These are phyloP conservation scores for Lepidonotus clava DNA, from an alignment of 2,888 invertebrate genomes.

Conservation along the genomic window DNA sequence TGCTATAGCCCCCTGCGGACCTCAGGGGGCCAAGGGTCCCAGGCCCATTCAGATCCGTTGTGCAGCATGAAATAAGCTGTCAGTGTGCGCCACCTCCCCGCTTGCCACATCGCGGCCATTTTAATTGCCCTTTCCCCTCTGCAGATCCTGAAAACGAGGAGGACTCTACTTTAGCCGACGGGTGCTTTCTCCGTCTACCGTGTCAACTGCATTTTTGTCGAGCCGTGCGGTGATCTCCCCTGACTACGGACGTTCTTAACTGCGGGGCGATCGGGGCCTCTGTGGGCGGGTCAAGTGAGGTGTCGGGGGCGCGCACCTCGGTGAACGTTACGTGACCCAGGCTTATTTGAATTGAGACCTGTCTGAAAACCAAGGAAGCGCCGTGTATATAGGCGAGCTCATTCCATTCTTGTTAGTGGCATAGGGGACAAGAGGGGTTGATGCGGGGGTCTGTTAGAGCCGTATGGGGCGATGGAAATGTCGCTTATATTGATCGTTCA, in stretches of 20 bases:
- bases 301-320: neutral
- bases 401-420: too few species aligned
- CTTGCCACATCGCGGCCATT: neutral
- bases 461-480: neutral
- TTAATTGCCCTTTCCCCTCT: slow-evolving; percentile 34
- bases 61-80: slow-evolving; percentile 30
- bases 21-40: neutral
- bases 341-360: neutral
- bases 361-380: neutral
- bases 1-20: neutral
- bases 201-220: slow-evolving; percentile 4
- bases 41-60: slow-evolving; percentile 9
- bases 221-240: neutral
- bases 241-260: slow-evolving; percentile 8
- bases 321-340: neutral
- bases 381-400: too few species aligned
- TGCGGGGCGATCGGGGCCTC: neutral
- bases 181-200: neutral
- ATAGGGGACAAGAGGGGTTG: too few species aligned
- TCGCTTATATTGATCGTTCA: neutral
- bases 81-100: neutral
- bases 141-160: neutral
- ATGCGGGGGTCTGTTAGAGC: neutral
- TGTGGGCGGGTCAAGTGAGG: slow-evolving; percentile 18
- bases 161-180: neutral